Conservation (phyloP, 2,888 invertebrate species). For the Agrochola litura region DNA sequence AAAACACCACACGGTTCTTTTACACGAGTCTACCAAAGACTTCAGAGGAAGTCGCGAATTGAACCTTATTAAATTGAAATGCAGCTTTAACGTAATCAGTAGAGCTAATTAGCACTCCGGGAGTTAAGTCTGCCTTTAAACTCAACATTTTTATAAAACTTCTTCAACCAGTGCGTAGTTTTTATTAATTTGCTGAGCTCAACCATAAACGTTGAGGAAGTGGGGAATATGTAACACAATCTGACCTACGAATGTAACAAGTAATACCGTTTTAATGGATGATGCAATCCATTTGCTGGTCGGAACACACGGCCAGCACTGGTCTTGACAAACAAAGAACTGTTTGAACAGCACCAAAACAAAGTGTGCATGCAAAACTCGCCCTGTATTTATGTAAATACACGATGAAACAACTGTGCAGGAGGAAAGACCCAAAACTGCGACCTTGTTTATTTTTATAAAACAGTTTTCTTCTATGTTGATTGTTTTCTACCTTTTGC, state of each 20-base stretch:
- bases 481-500: conserved; percentile 76
- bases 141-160: conserved; percentile 31
- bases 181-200: conserved; percentile 6
- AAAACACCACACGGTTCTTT: not conserved
- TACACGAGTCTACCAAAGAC: not conserved
- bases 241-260: conserved; percentile 52
- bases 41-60: conserved; percentile 13
- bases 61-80: conserved; percentile 32
- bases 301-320: conserved; percentile 66
- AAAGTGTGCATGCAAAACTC: conserved; percentile 82
- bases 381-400: conserved; percentile 85
- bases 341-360: conserved; percentile 80
- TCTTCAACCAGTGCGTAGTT: conserved; percentile 19
- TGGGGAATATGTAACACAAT: conserved; percentile 31
- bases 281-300: conserved; percentile 78
- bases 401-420: conserved; percentile 81
- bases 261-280: conserved; percentile 74
- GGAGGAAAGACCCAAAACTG: conserved; percentile 79
- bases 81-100: conserved; percentile 33
- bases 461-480: conserved; percentile 77
- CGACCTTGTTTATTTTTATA: conserved; percentile 81
- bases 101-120: conserved; percentile 39
- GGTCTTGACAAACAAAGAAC: conserved; percentile 77
- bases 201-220: not conserved
- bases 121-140: conserved; percentile 26